Percentiles rank a stretch among this genome's conserved stretches.
These are phyloP conservation scores for Lucilia cuprina DNA, from an alignment of 1,140 invertebrate genomes.

Conservation along the genomic window DNA sequence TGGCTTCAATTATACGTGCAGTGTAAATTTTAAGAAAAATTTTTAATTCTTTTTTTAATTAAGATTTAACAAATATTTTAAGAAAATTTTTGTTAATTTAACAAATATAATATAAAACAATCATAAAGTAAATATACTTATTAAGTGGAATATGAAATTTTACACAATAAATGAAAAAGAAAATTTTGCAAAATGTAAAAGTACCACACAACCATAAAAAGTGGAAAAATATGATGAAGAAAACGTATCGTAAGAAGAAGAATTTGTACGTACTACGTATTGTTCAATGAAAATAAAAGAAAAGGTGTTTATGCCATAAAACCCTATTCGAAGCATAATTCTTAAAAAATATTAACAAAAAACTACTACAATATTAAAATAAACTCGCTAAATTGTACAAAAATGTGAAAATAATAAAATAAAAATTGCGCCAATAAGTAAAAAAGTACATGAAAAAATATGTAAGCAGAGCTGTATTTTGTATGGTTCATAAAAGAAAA, in stretches of 20 bases:
- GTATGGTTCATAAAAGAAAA: conserved; percentile 10
- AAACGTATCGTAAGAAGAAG: conserved; percentile 17
- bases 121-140: neutral
- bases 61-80: conserved; percentile 6
- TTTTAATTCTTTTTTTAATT: conserved; percentile 8
- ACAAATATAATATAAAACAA: conserved; percentile 2
- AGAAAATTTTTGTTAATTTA: neutral
- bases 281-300: neutral
- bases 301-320: neutral
- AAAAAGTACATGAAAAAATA: conserved; percentile 32
- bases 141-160: neutral
- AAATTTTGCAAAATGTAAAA: conserved; percentile 26
- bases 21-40: conserved; percentile 34
- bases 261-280: conserved; percentile 14
- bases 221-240: conserved; percentile 25
- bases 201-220: conserved; percentile 9
- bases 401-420: conserved; percentile 17
- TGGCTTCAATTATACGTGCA: conserved; percentile 38
- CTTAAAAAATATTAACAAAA: neutral
- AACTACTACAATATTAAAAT: neutral
- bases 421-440: conserved; percentile 59
- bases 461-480: conserved; percentile 32
- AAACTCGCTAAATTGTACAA: neutral
- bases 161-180: neutral
- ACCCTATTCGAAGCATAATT: neutral